Conservation (phyloP, 2,888 invertebrate species). For the Caenorhabditis sp. region DNA sequence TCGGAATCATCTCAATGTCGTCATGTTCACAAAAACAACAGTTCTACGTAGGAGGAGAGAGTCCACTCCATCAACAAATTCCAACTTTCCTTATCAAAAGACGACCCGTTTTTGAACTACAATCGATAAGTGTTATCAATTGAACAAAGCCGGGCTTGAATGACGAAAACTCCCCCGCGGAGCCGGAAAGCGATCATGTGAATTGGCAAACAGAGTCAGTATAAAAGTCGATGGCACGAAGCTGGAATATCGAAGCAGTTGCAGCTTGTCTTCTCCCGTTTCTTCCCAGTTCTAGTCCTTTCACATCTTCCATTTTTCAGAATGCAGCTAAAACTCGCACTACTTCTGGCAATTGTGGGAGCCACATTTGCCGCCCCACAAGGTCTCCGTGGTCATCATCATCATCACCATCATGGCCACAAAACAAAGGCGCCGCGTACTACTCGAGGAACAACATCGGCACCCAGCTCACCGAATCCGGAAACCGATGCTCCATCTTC, state of each 20-base stretch:
- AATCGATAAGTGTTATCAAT: constrained; percentile 26
- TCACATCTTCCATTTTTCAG: constrained; percentile 17
- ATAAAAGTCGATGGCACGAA: constrained; percentile 27
- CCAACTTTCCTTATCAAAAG: constrained; percentile 27
- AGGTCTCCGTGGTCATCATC: constrained; percentile 29
- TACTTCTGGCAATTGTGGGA: constrained; percentile 34
- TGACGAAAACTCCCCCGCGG: constrained; percentile 26
- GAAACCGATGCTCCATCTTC: constrained; percentile 2
- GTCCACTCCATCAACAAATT: constrained; percentile 49
- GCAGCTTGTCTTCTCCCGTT: constrained; percentile 6
- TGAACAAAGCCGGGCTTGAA: constrained; percentile 31
- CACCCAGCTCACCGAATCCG: not conserved
- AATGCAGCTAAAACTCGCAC: constrained; percentile 40
- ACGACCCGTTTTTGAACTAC: constrained; percentile 15
- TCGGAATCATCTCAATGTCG: not conserved
- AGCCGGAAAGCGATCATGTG: constrained; percentile 53
- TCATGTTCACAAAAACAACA: not conserved
- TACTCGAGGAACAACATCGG: constrained; percentile 19
- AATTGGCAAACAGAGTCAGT: constrained; percentile 5
- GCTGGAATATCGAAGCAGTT: constrained; percentile 37
- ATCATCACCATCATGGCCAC: constrained; percentile 45
- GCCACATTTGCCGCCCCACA: constrained; percentile 39
- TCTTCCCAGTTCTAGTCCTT: not conserved
- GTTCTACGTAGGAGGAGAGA: constrained; percentile 33
- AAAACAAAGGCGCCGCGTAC: constrained; percentile 44